phyloP scores from a whole-genome alignment of 1,140 invertebrate species.

The Pararge aegeria region DNA sequence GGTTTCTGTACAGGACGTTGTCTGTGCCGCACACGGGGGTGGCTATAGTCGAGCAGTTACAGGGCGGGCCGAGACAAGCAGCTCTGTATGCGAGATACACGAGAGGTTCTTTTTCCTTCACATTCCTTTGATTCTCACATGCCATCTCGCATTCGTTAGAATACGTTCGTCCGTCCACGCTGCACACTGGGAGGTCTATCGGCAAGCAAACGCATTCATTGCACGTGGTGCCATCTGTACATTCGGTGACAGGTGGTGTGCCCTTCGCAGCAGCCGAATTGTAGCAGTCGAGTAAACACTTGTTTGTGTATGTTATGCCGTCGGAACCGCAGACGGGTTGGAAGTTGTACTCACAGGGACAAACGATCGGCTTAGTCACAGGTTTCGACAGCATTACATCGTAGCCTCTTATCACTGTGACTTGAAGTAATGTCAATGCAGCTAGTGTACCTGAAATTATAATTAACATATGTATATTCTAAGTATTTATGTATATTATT shows the following conservation, averaged over 20 bases:
- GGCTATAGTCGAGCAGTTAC: slow-evolving; percentile 27
- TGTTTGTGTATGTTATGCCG: slow-evolving; percentile 35
- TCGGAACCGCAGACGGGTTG: slow-evolving; percentile 39
- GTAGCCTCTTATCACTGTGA: background rate
- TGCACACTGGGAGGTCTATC: slow-evolving; percentile 80
- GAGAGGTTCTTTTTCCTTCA: slow-evolving; percentile 20
- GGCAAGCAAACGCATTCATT: slow-evolving; percentile 53
- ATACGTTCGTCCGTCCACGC: slow-evolving; percentile 42
- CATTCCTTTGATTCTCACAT: slow-evolving; percentile 36
- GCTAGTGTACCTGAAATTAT: background rate
- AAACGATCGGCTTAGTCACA: slow-evolving; percentile 1
- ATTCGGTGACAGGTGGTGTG: background rate
- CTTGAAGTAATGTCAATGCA: background rate
- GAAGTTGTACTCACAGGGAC: slow-evolving; percentile 32
- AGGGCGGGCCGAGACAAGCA: slow-evolving; percentile 31
- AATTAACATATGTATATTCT: background rate
- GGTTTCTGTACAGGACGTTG: slow-evolving; percentile 39
- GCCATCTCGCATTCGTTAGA: slow-evolving; percentile 43
- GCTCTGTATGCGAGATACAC: slow-evolving; percentile 38
- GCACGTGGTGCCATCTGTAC: slow-evolving; percentile 26
- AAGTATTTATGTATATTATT: too few relatives aligned
- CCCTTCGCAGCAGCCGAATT: slow-evolving; percentile 14
- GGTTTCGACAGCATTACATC: background rate
- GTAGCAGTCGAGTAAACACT: slow-evolving; percentile 33
- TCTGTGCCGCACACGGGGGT: slow-evolving; percentile 41